Base-by-base conservation (phyloP, 1,140 invertebrate species). In the Diachasmimorpha longicaudata region DNA sequence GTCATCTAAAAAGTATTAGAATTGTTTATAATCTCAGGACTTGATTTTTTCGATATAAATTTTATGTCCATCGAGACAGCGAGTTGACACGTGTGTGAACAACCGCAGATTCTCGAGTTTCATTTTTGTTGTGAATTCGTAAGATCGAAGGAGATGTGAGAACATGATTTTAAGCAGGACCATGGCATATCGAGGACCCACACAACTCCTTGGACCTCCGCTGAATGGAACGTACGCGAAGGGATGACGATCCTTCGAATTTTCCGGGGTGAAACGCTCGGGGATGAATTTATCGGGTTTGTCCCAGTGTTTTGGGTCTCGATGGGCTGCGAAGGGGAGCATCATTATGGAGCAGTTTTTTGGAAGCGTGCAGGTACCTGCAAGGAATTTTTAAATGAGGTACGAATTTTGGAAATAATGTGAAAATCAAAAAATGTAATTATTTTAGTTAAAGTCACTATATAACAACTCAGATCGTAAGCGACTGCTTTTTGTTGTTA, bases 231-330 rank as follows among this genome's bases (percentile, higher is more conserved):
- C 81, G 78, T 90, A 92, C 8, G 87, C 85, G 78, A 79, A 90
- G 0, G 86, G 85, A 73, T 88, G 80, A 76, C 87, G 80, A 70
- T 85, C 77, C 19, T 77, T 68, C 0, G 82, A 79, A 72, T 87
- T 87, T 78, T 89, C 87, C 14, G 89, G 84, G 10, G 90, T 81
- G 85, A 94, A 95, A 75, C 93, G 84, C 63, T 94, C 92, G 0
- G 94, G 94, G 84, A 93, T 87, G 81, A 94, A 95, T 67, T 87
- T 86, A 63, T 93, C 91, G 0, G 94, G 94, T 67, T 95, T 87
- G 2, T 90, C 88, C 81, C 91, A 95, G 72, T 88, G 86, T 6
- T 90, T 84, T 11, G 88, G 85, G 82, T 93, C 89, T 68, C 92
- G 88, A 81, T 95, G 93, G 11, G 72, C 77, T 21, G 69, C 44